Evolutionary conservation across 2,113 vertebrate genomes (phyloP), one percentile per base, ranked within the genome.

Genomic region (Saguinus imperator): DNA sequence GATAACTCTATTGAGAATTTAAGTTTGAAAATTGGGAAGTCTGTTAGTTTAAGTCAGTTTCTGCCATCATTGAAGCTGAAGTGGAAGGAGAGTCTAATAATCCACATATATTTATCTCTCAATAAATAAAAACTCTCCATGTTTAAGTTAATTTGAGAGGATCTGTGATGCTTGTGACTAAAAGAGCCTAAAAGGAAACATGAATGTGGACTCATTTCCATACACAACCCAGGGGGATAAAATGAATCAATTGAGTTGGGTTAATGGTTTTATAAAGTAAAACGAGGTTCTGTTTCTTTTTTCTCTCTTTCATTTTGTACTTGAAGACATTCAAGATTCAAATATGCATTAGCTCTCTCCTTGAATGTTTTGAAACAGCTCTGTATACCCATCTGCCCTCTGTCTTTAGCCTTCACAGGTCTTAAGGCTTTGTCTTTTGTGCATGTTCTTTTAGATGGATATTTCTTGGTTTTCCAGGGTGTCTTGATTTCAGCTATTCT

Each of bases 401-500:
- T 89, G 66, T 25, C 72, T 94, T 96, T 55, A 87, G 50, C 55
- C 6, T 84, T 50, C 2, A n/a, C 1, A 29, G 9, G 4, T 95
- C 80, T 87, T 40, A 72, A 87, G 55, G 23, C 6, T 94, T 70
- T 72, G 55, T 70, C 17, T 80, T 82, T 92, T 79, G 85, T 70
- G 55, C 7, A 91, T 11, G 64, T 64, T 81, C 8, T 87, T 57
- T 64, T 66, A 84, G 43, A 68, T 14, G 80, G 64, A 64, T 92
- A 88, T 89, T 97, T 85, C 50, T 90, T 85, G 79, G 92, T 85
- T 95, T 97, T 87, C 70, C 79, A 77, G 84, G 70, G 27, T 85
- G 75, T 94, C 40, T 84, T 95, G 64, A 93, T 93, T 79, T 95
- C 43, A 87, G 10, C 32, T 82, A 32, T 68, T 85, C 52, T 92